Evolutionary conservation across 1,140 invertebrate genomes (phyloP).

Genomic region (Scaptodrosophila lebanonensis): DNA sequence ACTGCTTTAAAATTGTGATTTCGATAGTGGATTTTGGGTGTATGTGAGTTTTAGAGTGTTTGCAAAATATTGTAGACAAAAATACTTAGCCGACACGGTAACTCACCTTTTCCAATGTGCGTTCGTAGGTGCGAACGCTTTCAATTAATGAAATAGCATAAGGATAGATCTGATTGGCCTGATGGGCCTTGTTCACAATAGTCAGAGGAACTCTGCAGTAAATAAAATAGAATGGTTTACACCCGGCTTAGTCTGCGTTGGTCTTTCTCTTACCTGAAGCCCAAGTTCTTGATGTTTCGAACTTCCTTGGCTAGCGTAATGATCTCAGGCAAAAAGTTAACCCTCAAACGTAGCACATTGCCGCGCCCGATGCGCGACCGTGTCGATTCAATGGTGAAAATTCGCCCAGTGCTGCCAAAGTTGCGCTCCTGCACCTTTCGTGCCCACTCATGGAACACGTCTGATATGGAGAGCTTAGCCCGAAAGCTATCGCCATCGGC

Average conservation of each 20-base stretch:
- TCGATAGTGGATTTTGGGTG: too few species aligned
- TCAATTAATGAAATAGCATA: slow-evolving; percentile 99
- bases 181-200: slow-evolving; percentile 99
- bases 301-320: slow-evolving; percentile 99
- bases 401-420: slow-evolving; percentile 93
- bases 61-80: slow-evolving; percentile 1
- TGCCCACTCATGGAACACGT: slow-evolving; percentile 99
- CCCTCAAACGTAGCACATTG: slow-evolving; percentile 93
- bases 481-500: slow-evolving; percentile 98
- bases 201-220: slow-evolving; percentile 90
- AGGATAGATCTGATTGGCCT: slow-evolving; percentile 98
- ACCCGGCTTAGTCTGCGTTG: neutral
- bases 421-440: slow-evolving; percentile 96
- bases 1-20: too few species aligned
- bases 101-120: slow-evolving; percentile 95
- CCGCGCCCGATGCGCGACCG: slow-evolving; percentile 90
- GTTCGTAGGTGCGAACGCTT: slow-evolving; percentile 97
- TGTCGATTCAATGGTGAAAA: slow-evolving; percentile 94
- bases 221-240: neutral
- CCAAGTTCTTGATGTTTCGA: slow-evolving; percentile 96
- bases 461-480: slow-evolving; percentile 95
- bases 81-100: neutral
- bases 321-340: slow-evolving; percentile 99
- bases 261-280: slow-evolving; percentile 82
- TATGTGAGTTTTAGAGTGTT: too few species aligned